phyloP scores from a whole-genome alignment of 2,888 invertebrate genomes.

The Schizaphis graminum region DNA sequence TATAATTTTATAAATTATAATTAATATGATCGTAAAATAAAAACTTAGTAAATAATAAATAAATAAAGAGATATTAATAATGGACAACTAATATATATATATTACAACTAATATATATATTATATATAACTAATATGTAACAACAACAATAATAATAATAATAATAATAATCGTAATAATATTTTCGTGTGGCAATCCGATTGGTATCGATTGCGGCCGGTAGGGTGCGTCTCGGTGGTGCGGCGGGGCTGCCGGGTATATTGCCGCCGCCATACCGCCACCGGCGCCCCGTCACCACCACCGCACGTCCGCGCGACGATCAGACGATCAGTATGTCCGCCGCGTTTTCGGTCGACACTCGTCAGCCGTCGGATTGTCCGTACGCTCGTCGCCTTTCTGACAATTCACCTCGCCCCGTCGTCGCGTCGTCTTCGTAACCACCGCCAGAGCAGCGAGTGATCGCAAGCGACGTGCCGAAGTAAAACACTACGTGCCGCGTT shows the following conservation, averaged over 20 bases:
- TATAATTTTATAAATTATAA: neutral
- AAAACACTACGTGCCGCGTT: neutral
- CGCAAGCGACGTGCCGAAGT: no score
- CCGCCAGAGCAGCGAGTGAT: neutral
- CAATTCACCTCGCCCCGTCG: neutral
- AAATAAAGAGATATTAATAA: neutral
- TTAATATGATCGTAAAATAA: neutral
- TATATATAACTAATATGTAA: neutral
- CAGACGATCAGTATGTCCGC: slow-evolving; percentile 55
- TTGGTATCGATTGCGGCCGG: slow-evolving; percentile 3
- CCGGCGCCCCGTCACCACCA: neutral
- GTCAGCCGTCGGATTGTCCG: neutral
- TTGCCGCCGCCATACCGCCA: neutral
- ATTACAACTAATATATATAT: no score
- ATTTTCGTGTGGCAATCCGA: neutral
- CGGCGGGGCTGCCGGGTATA: neutral
- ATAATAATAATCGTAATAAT: slow-evolving; percentile 1
- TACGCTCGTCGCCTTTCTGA: neutral
- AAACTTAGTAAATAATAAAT: neutral
- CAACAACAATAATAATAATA: neutral
- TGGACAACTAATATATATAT: neutral
- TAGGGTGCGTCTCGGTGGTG: neutral
- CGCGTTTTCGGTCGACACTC: slow-evolving; percentile 47
- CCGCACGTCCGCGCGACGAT: neutral
- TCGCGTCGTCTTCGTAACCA: neutral